Evolutionary conservation across 2,888 invertebrate genomes (phyloP), one percentile per base, ranked within the genome.

Genomic region (Cantharis nigra): DNA sequence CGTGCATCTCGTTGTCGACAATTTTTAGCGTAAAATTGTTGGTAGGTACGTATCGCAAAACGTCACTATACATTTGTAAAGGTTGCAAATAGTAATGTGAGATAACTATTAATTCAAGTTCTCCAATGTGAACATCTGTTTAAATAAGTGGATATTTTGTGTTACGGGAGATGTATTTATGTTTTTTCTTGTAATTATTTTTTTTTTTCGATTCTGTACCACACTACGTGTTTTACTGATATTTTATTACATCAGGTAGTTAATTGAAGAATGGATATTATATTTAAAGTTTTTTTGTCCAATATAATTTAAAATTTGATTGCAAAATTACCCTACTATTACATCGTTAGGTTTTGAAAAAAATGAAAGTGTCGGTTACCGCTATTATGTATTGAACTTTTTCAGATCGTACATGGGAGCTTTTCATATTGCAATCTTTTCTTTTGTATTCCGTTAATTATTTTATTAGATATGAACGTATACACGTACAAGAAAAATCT

Each of bases 1-100:
- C 86, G 86, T 86, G 86, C 84, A 84, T 84, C 86, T 86, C 82
- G 86, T 86, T 86, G 79, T 76, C 79, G 76, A 75, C 70, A 26
- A 70, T 76, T 79, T 81, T 75, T 72, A 72, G 72, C 74, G 75
- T 64, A 79, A 76, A 64, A 30, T 69, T 63, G 69, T 9, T 18
- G 69, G 72, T 72, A 72, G 69, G 72, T 72, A 72, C 78, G 75
- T 28, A 3, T n/a, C n/a, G 10, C 30, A 33, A 62, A 70, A 49
- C 67, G 18, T 63, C 69, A 30, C n/a, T 14, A 30, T 30, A 26
- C 18, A 23, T 64, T 33, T 63, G 63, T 71, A 65, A 69, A 63
- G 30, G 71, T 62, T 69, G 23, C 69, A 63, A 70, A 67, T 67
- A 64, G 77, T 74, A 77, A 78, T 71, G 74, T 72, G 77, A 78